Conservation (phyloP, 64 coral and sea anemone species). For the Anthopleura sola region DNA sequence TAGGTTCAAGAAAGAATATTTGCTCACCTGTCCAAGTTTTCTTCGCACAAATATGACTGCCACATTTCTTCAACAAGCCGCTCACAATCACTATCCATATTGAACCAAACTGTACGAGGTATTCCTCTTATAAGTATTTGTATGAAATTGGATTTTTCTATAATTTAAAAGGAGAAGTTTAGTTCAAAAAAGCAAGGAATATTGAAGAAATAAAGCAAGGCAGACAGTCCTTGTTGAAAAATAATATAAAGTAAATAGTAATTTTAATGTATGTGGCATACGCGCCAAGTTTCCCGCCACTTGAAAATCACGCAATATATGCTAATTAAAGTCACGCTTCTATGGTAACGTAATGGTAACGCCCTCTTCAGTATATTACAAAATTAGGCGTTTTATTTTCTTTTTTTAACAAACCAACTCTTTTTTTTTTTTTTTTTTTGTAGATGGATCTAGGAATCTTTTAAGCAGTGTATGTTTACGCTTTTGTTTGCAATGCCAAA, state of each 20-base stretch:
- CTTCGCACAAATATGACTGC: constrained; percentile 14
- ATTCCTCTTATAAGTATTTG: background rate
- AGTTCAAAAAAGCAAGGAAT: background rate
- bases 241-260: background rate
- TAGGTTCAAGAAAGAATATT: background rate
- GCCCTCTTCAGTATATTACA: background rate
- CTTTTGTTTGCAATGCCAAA: too few species aligned
- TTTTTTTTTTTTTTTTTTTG: background rate
- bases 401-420: background rate
- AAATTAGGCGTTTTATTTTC: background rate
- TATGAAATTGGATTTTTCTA: background rate
- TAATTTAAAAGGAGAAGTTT: background rate
- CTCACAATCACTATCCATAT: constrained; percentile 8
- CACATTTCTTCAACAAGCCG: constrained; percentile 15
- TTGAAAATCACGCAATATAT: background rate
- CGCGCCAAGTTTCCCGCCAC: constrained; percentile 12
- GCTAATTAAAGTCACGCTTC: background rate
- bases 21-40: constrained; percentile 2
- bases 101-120: background rate
- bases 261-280: background rate
- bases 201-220: background rate
- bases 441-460: background rate
- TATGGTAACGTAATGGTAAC: background rate
- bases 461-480: too few species aligned
- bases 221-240: background rate